Evolutionary conservation across 2,888 invertebrate species (phyloP).

Genomic region (Chalcis sispes): DNA sequence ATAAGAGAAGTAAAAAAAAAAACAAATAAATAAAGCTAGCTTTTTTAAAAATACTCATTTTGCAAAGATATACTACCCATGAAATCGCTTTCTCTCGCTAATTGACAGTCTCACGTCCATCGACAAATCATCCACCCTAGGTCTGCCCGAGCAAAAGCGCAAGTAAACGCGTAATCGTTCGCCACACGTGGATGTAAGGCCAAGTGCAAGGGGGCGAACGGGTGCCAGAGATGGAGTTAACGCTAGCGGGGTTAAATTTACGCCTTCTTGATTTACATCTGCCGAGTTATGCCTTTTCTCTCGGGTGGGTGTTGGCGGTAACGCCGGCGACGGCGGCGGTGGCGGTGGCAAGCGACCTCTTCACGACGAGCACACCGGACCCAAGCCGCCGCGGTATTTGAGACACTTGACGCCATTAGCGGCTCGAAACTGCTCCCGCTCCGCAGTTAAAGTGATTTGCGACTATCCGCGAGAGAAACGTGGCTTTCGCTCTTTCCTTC

Average conservation of each 20-base stretch:
- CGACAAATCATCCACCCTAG: constrained; percentile 43
- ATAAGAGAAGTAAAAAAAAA: not conserved
- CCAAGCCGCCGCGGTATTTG: constrained; percentile 70
- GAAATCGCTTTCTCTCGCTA: constrained; percentile 18
- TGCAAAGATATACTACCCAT: constrained; percentile 1
- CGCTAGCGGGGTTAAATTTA: constrained; percentile 41
- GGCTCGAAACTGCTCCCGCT: constrained; percentile 73
- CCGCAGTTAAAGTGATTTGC: constrained; percentile 75
- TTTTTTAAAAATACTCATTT: too few species aligned
- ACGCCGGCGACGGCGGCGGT: constrained; percentile 25
- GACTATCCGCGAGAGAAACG: constrained; percentile 65
- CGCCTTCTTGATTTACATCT: constrained; percentile 56
- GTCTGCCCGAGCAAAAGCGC: not conserved
- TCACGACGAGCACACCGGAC: constrained; percentile 63
- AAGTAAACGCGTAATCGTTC: constrained; percentile 35
- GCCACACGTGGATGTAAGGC: not conserved
- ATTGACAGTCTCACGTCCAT: constrained; percentile 47
- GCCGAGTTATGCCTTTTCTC: constrained; percentile 56
- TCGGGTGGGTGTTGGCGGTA: too few species aligned
- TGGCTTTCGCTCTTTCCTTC: not conserved
- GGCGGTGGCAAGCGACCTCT: constrained; percentile 17
- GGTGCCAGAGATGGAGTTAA: not conserved
- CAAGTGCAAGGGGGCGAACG: not conserved
- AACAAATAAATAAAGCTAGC: too few species aligned
- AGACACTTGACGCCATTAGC: constrained; percentile 76